A percentile compares a stretch with the other conserved stretches of the same genome.
These are phyloP conservation scores for Orchesellides sinensis DNA, from an alignment of 2,888 invertebrate species.

Conservation along the genomic window DNA sequence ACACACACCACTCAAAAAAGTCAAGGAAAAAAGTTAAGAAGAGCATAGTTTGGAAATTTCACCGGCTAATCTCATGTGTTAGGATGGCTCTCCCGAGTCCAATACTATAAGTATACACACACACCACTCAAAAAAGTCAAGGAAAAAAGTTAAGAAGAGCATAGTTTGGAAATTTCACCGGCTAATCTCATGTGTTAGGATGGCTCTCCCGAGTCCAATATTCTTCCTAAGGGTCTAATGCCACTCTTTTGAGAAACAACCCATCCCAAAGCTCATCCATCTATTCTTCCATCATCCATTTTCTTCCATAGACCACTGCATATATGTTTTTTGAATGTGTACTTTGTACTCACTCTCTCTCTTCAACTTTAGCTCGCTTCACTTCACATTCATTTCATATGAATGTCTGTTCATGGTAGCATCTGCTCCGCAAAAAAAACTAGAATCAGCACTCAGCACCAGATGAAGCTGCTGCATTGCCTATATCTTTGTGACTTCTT, in stretches of 20 bases:
- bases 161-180: conserved; percentile 71
- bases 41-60: conserved; percentile 69
- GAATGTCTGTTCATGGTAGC: conserved; percentile 43
- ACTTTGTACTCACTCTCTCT: conserved; percentile 1
- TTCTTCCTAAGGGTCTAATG: conserved; percentile 73
- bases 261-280: conserved; percentile 69
- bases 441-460: conserved; percentile 31
- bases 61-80: conserved; percentile 75
- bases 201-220: conserved; percentile 72
- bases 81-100: conserved; percentile 72
- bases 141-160: conserved; percentile 30
- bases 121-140: conserved; percentile 34
- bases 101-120: too few species aligned
- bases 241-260: conserved; percentile 72
- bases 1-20: conserved; percentile 39
- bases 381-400: conserved; percentile 33
- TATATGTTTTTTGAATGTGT: conserved; percentile 1
- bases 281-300: conserved; percentile 58
- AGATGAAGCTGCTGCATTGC: conserved; percentile 13
- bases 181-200: conserved; percentile 75
- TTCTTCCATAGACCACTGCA: conserved; percentile 21
- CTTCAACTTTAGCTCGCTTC: conserved; percentile 11
- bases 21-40: conserved; percentile 29
- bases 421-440: conserved; percentile 54
- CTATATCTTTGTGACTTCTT: conserved; percentile 32